A percentile compares a stretch with the other conserved stretches of the same genome.
Evolutionary conservation across 2,113 vertebrate species (phyloP).

Genomic region (Zosterops borbonicus): DNA sequence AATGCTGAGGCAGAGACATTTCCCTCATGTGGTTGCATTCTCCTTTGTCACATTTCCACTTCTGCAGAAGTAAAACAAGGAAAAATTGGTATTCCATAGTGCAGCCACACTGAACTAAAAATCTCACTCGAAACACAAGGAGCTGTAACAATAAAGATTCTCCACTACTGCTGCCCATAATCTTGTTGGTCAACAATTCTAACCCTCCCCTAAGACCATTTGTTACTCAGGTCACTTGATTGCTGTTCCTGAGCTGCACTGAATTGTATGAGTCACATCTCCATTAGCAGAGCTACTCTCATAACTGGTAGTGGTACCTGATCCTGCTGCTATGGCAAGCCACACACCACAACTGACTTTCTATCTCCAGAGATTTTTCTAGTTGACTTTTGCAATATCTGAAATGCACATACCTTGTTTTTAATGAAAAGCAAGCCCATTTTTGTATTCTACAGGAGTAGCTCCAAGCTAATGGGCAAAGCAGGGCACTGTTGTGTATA

Average conservation of each 20-base stretch:
- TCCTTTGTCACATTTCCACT: neutral
- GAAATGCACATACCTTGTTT: neutral
- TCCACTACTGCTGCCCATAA: neutral
- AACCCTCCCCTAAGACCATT: neutral
- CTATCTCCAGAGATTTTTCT: neutral
- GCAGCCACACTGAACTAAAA: neutral
- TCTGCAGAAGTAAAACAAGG: neutral
- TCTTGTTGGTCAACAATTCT: neutral
- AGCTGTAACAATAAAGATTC: neutral
- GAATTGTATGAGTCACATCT: neutral
- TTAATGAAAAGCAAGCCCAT: neutral
- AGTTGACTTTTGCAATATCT: neutral
- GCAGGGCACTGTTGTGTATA: neutral
- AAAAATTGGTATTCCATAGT: neutral
- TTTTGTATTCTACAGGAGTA: neutral
- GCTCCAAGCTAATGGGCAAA: neutral
- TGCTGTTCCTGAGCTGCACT: neutral
- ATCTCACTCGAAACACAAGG: neutral
- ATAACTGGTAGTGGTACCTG: neutral
- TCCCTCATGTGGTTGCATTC: neutral
- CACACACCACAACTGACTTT: neutral
- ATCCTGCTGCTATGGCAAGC: neutral
- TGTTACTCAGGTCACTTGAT: neutral
- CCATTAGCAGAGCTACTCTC: neutral
- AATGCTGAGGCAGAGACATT: neutral